Base-by-base conservation (phyloP, 2,888 invertebrate genomes). In the Pterostichus madidus region DNA sequence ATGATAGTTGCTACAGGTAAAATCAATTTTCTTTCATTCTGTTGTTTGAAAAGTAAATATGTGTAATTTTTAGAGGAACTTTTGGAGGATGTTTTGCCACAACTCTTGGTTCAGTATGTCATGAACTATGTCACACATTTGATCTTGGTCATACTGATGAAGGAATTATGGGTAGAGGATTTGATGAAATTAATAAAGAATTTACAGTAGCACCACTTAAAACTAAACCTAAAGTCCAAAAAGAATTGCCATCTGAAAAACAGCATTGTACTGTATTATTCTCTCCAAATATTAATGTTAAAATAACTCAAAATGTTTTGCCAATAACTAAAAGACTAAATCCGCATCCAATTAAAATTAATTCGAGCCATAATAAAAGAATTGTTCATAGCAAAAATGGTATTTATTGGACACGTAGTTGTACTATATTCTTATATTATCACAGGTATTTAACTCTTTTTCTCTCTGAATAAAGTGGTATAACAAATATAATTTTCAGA, bases 41-140 rank as follows among this genome's bases (percentile, higher is more conserved):
- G 2, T 80, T 15, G 10, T 17, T 68, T 79, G 11, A 84, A n/a
- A 64, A 17, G 10, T 77, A 84, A 11, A 84, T 46, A 10, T 52
- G 32, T 24, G 3, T n/a, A 49, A 83, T 84, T 86, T 88, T 39
- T 86, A 92, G 97, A 84, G 95, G 96, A 49, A 97, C 96, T 0
- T 93, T 94, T 86, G 97, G 96, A 84, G 96, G 96, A 44, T 97
- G 97, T 88, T 96, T 95, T 90, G 95, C 97, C 13, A 97, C 98
- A 5, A 97, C 97, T 15, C 90, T 99, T 53, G 98, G 98, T 13
- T 95, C 97, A 13, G 95, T 96, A 7, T 94, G 97, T 53, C 99
- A 99, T 89, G 99, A 99, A 91, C 91, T 99, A 68, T 97, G 97
- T 13, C 99, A 99, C 89, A 96, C 96, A 0, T 97, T 99, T 89